Evolutionary conservation across 2,797 vertebrate genomes (phyloP).

Genomic region (Pangasius mekongensis): DNA sequence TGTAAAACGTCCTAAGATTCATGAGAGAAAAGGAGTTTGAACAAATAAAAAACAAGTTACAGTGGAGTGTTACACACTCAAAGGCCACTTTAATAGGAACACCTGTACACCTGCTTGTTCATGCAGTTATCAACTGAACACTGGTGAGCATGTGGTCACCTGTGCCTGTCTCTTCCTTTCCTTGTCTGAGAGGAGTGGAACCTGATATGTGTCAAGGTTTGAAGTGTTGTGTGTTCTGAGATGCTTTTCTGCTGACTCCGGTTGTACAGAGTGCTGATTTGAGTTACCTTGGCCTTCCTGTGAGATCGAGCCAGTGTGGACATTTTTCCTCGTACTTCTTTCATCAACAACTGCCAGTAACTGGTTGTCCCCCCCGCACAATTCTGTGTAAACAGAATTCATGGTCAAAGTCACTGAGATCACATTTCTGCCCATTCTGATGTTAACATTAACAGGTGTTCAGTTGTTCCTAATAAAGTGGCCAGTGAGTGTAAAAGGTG

Average conservation of each 20-base stretch:
- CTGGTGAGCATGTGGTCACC: not conserved
- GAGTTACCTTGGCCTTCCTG: no score
- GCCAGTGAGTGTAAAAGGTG: not conserved
- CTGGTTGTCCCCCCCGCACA: not conserved
- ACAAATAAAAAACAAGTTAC: not conserved
- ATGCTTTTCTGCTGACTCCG: not conserved
- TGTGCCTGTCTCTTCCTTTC: not conserved
- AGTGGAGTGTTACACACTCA: not conserved
- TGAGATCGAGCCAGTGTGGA: not conserved
- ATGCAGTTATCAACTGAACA: no score
- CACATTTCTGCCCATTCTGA: not conserved
- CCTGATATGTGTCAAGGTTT: not conserved
- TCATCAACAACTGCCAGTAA: not conserved
- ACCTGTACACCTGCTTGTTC: not conserved
- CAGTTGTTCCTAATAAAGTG: not conserved
- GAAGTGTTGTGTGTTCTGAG: not conserved
- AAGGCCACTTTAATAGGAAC: not conserved
- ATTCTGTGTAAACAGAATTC: not conserved
- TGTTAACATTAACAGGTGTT: not conserved
- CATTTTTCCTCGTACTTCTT: not conserved
- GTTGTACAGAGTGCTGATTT: not conserved
- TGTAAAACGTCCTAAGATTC: not conserved
- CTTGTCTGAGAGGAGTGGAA: no score
- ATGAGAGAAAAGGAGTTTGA: not conserved
- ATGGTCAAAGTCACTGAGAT: not conserved